A percentile compares a stretch with the other conserved stretches of the same genome.
These are phyloP conservation scores for Zygothrica quintamaculata DNA, from an alignment of 2,888 invertebrate genomes.

Conservation along the genomic window DNA sequence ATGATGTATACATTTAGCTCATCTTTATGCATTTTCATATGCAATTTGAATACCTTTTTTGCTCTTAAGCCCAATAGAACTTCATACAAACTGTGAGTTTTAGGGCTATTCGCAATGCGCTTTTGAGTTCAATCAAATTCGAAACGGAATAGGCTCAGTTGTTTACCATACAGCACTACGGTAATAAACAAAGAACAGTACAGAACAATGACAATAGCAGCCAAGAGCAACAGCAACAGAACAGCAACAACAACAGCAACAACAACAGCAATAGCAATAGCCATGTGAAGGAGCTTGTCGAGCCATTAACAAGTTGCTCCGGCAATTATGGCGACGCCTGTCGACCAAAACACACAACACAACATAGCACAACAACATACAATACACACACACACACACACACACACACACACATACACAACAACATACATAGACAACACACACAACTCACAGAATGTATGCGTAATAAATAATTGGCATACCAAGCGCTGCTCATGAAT, in stretches of 20 bases:
- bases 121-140: constrained; percentile 39
- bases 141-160: constrained; percentile 35
- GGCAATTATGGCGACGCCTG: constrained; percentile 60
- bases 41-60: too few species aligned
- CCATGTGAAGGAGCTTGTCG: constrained; percentile 40
- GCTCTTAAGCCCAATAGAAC: too few species aligned
- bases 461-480: constrained; percentile 60
- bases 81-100: too few species aligned
- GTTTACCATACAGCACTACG: constrained; percentile 40
- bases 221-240: neutral
- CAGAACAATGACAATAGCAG: constrained; percentile 12
- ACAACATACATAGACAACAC: constrained; percentile 7
- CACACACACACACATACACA: constrained; percentile 4
- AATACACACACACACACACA: constrained; percentile 13
- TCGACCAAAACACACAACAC: constrained; percentile 40
- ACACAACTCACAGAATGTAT: constrained; percentile 7
- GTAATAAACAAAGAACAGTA: constrained; percentile 41
- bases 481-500: constrained; percentile 50
- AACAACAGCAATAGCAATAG: neutral
- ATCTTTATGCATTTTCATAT: too few species aligned
- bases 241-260: constrained; percentile 6
- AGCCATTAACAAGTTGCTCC: constrained; percentile 60
- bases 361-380: too few species aligned
- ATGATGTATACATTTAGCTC: too few species aligned
- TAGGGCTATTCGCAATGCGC: neutral